Conservation (phyloP, 2,797 vertebrate species). For the Anguilla anguilla region DNA sequence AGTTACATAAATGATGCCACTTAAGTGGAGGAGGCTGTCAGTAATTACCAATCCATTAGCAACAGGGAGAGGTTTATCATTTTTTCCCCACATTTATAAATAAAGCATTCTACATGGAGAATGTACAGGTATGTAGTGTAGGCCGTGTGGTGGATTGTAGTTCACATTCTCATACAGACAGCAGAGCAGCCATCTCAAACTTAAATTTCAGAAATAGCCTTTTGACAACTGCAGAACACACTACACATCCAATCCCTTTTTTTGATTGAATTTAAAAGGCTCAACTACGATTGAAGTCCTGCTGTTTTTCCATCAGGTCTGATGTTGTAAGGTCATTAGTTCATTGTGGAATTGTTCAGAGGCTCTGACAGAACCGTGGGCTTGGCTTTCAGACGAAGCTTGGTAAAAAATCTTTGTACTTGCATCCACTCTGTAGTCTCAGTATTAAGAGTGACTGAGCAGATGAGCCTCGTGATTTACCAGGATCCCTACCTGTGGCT, state of each 20-base stretch:
- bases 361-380: too few species aligned
- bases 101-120: neutral
- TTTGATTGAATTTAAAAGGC: neutral
- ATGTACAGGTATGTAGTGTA: neutral
- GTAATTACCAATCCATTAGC: too few species aligned
- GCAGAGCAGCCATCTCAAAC: too few species aligned
- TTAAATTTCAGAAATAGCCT: neutral
- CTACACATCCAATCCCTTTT: neutral
- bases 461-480: neutral
- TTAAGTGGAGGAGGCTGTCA: neutral
- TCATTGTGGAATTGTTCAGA: neutral
- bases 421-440: neutral
- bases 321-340: neutral
- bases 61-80: too few species aligned
- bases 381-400: too few species aligned
- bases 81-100: neutral
- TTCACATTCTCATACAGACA: neutral
- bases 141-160: neutral
- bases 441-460: neutral
- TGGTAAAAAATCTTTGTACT: neutral
- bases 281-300: neutral
- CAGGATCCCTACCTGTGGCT: neutral
- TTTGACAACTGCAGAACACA: conserved; percentile 1
- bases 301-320: neutral
- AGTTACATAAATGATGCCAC: neutral